Evolutionary conservation across 2,888 invertebrate genomes (phyloP), one percentile per base, ranked within the genome.

Genomic region (Amphipoea lucens): DNA sequence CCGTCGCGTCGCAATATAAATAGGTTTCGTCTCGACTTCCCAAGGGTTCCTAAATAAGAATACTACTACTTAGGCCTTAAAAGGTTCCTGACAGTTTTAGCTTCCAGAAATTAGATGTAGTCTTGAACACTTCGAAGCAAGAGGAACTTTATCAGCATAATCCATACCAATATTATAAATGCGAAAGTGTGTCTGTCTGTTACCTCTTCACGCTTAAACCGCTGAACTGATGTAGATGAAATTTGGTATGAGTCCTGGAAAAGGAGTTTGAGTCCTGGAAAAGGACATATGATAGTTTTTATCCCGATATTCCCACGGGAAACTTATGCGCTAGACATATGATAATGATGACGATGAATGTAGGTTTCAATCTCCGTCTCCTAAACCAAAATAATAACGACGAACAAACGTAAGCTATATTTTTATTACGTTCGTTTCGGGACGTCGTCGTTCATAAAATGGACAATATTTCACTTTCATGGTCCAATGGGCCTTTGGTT

Each of bases 361-460:
- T 6, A 42, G 29, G 29, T 1, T 76, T 54, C 14, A 68, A 36
- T 48, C 29, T 60, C 40, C n/a, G 17, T n/a, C 63, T 74, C 76
- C 54, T 67, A 29, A 54, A 71, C 77, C 80, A 76, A 73, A 20
- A 80, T 74, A 78, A 81, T 75, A 88, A 77, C 60, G 23, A 60
- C 45, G 45, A 78, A 74, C 71, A 75, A 82, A 80, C 68, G 89
- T 87, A 82, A 82, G 84, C 79, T 67, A 88, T 87, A 87, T 84
- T 87, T 87, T 87, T 87, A 88, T 87, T 76, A 77, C 78, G 45
- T 76, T 76, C 73, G 69, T 82, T 78, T 87, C 71, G 40, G 74
- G 54, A 76, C 73, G 45, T 71, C 40, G 62, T 77, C 70, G 45
- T 72, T 76, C 87, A 79, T 87, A 87, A 87, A 88, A 86, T 54